Percentiles rank a stretch among this genome's conserved stretches.
These are phyloP conservation scores for Limanda limanda DNA, from an alignment of 2,113 vertebrate genomes.

Conservation along the genomic window DNA sequence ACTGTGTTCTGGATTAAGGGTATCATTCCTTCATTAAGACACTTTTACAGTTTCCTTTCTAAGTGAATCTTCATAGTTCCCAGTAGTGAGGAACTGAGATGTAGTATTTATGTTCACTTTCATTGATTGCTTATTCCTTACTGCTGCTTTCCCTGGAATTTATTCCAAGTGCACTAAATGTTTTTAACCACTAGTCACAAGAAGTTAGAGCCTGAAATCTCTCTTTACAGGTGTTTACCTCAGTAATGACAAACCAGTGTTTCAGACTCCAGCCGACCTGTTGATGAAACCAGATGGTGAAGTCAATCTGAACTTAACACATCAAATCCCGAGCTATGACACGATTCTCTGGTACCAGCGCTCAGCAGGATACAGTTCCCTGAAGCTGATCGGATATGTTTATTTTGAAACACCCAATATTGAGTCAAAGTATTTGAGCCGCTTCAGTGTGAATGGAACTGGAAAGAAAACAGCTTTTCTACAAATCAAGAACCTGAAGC, in stretches of 20 bases:
- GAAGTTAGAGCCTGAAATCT: too few relatives aligned
- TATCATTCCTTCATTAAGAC: not conserved
- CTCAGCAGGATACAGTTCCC: slow-evolving; percentile 22
- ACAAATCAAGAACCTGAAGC: slow-evolving; percentile 29
- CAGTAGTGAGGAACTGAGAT: not conserved
- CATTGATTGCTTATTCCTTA: not conserved
- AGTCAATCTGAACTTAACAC: slow-evolving; percentile 40
- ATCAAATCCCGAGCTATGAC: slow-evolving; percentile 44
- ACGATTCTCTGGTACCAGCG: slow-evolving; percentile 70
- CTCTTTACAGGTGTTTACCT: slow-evolving; percentile 34
- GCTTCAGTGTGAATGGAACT: slow-evolving; percentile 54
- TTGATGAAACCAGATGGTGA: not conserved
- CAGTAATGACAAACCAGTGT: slow-evolving; percentile 39
- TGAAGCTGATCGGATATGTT: slow-evolving; percentile 55
- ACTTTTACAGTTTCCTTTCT: too few relatives aligned
- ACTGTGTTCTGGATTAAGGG: slow-evolving; percentile 44
- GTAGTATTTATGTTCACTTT: too few relatives aligned
- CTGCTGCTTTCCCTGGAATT: slow-evolving; percentile 7
- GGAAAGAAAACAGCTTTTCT: slow-evolving; percentile 46
- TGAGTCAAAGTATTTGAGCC: slow-evolving; percentile 8
- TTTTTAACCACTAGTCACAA: too few relatives aligned
- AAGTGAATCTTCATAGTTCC: not conserved
- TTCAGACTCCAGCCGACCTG: slow-evolving; percentile 52
- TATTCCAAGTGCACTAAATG: too few relatives aligned
- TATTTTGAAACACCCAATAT: not conserved